Base-by-base conservation (phyloP, 2,113 vertebrate genomes). In the Hydrolagus affinis region DNA sequence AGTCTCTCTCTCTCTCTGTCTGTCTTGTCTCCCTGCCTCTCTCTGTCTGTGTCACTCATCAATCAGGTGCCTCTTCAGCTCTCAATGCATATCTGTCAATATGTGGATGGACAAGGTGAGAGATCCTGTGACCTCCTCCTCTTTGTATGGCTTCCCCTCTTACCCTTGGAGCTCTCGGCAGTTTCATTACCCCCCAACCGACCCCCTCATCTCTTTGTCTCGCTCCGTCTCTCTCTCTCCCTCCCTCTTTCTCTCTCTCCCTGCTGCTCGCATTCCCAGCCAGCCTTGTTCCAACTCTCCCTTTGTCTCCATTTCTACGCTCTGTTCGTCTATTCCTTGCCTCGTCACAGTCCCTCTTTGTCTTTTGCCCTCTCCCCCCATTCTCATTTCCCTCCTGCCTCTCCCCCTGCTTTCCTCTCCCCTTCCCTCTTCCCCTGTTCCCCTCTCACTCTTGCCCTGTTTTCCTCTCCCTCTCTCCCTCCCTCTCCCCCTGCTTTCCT, bases 241-340 rank as follows among this genome's bases (percentile, higher is more conserved):
- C 14, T 44, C 85, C 60, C n/a, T 76, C 2, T 60, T 28, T 69
- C 62, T 28, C 8, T 56, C 30, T 56, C 62, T 66, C n/a, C 0
- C 64, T 28, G 10, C 4, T 12, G 59, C 86, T 17, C 4, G 17
- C 19, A 23, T 69, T 68, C n/a, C 32, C 15, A 62, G 25, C 6
- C 44, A 17, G 15, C 28, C 78, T 85, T 17, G 25, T n/a, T 86
- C 21, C 0, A 25, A 85, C 77, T 28, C 73, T 44, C 85, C 86
- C 85, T 86, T 8, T 1, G 32, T 85, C 85, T n/a, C 68, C 86
- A 70, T n/a, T 17, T 91, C 93, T 89, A 94, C 93, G 92, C 93
- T 93, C 92, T 88, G 88, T 91, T 88, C 90, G 88, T 92, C 94
- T 94, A 88, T 90, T 90, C 77, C 83, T 86, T 59, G 85, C 77